Evolutionary conservation across 1,140 invertebrate species (phyloP), one percentile per base, ranked within the genome.

Genomic region (Ips typographus): DNA sequence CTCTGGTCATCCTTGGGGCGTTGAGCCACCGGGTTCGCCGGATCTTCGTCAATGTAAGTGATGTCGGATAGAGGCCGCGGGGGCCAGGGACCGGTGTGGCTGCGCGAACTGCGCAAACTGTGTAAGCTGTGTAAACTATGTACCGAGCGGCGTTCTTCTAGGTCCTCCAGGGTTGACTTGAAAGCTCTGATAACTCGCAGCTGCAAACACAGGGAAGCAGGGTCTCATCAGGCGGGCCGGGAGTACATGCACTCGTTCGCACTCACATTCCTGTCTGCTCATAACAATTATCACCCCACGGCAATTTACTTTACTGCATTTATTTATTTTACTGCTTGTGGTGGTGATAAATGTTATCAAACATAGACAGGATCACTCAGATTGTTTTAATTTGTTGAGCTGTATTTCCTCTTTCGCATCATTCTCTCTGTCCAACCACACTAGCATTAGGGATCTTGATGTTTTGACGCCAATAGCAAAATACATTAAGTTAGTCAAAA

Each of bases 141-240:
- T 83, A 97, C 90, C 84, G 95, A 96, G 83, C 95, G 92, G 81
- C 95, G 92, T 86, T 99, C 98, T 87, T 98, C 97, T 86, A 99
- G 88, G 86, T 99, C 98, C 90, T 99, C 98, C 88, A 99, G 87
- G 81, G 94, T 98, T 80, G 95, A 98, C 88, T 96, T 98, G 94
- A 99, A 99, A 82, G 97, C 98, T 88, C 96, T 94, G 86, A 99
- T 97, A 86, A 99, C 98, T 86, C 98, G 94, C 87, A 99, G 92
- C 97, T 99, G 94, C 87, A 94, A 94, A 90, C 87, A 88, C 88
- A 88, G 77, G 78, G 78, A 78, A 79, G 76, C 76, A 77, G 78
- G 77, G 72, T 77, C 72, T 79, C 76, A 77, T 79, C 75, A 79
- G 77, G 74, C 77, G 70, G 71, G 71, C 77, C 72, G 74, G 74